Conservation (phyloP, 1,140 invertebrate species). For the Drosophila athabasca region DNA sequence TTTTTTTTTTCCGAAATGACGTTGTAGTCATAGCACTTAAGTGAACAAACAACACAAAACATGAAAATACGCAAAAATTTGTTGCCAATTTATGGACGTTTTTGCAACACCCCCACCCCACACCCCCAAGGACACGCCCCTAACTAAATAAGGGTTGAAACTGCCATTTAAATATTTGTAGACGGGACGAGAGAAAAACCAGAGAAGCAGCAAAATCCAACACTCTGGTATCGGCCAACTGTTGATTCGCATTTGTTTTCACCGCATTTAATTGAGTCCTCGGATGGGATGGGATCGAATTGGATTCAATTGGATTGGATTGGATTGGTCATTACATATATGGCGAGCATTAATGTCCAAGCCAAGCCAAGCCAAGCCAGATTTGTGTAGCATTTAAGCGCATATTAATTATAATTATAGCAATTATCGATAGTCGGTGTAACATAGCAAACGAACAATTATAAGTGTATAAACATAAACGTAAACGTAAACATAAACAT, state of each 20-base stretch:
- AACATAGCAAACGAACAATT: conserved; percentile 69
- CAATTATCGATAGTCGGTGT: conserved; percentile 60
- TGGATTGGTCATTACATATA: conserved; percentile 12
- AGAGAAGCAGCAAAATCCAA: neutral
- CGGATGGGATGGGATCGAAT: conserved; percentile 39
- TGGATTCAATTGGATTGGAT: conserved; percentile 47
- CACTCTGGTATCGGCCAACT: conserved; percentile 13
- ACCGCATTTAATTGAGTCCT: conserved; percentile 60
- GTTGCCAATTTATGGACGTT: conserved; percentile 48
- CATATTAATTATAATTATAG: conserved; percentile 62
- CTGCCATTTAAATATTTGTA: conserved; percentile 73
- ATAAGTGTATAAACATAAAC: conserved; percentile 65
- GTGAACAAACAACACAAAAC: conserved; percentile 50
- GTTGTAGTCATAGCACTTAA: conserved; percentile 77
- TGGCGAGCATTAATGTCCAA: conserved; percentile 43
- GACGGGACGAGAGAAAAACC: conserved; percentile 4
- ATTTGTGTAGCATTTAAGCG: conserved; percentile 64
- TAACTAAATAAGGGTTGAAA: conserved; percentile 44
- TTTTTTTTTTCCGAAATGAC: conserved; percentile 53
- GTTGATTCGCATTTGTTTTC: conserved; percentile 53
- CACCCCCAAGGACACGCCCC: neutral
- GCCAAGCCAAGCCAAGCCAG: conserved; percentile 16
- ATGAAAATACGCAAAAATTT: conserved; percentile 37
- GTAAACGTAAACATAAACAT: conserved; percentile 29
- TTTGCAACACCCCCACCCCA: conserved; percentile 6